A percentile compares a stretch with the other conserved stretches of the same genome.
Conservation (phyloP, 2,888 invertebrate species). For the Bellardia bayeri region DNA sequence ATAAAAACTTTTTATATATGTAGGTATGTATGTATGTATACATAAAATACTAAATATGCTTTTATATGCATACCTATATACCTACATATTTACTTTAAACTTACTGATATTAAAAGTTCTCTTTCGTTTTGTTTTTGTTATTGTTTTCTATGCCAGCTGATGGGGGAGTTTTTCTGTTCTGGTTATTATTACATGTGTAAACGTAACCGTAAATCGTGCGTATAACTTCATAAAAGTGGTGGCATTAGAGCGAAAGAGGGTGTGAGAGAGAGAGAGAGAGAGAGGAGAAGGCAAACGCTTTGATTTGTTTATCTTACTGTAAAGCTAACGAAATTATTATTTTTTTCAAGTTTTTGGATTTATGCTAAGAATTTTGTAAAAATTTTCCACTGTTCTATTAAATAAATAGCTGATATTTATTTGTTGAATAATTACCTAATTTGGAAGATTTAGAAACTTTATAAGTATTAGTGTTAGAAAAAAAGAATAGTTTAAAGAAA, state of each 20-base stretch:
- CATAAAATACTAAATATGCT: neutral
- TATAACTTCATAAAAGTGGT: neutral
- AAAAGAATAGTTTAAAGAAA: neutral
- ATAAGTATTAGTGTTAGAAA: neutral
- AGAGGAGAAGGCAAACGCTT: neutral
- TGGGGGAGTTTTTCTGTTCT: constrained; percentile 10
- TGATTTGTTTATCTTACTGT: neutral
- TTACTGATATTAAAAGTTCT: constrained; percentile 24
- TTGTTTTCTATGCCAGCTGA: neutral
- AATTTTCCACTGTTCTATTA: constrained; percentile 25
- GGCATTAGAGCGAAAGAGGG: neutral
- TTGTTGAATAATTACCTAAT: constrained; percentile 6
- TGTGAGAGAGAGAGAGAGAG: neutral
- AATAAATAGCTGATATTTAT: neutral
- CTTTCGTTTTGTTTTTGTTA: constrained; percentile 7
- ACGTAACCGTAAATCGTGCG: constrained; percentile 2
- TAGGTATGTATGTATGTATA: neutral
- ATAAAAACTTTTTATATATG: neutral
- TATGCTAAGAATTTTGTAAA: neutral
- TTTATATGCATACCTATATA: neutral
- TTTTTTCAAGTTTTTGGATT: constrained; percentile 2
- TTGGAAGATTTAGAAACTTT: neutral
- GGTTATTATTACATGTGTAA: neutral
- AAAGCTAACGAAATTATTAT: constrained; percentile 8
- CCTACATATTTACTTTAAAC: neutral